These are phyloP conservation scores for Paelopatides confundens DNA, from an alignment of 53 echinoderm and acorn worm genomes.

Conservation along the genomic window DNA sequence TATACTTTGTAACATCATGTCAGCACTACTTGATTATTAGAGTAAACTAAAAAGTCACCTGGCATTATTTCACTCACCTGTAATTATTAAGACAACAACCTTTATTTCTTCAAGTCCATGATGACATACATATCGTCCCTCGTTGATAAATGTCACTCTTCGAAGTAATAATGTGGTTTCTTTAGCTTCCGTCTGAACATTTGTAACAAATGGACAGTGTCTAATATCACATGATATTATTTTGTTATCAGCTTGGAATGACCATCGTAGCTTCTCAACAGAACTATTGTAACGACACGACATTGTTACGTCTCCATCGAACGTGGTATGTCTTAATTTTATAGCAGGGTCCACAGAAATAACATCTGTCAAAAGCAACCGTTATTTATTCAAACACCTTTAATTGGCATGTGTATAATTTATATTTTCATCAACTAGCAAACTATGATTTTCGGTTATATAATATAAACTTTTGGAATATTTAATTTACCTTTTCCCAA, in stretches of 20 bases:
- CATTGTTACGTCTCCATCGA: neutral
- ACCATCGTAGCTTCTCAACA: neutral
- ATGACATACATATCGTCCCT: neutral
- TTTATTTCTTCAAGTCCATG: slow-evolving; percentile 4
- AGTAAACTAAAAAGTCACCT: too few species aligned
- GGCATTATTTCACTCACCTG: neutral
- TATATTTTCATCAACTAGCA: too few species aligned
- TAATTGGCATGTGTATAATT: too few species aligned
- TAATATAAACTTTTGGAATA: too few species aligned
- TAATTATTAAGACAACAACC: neutral
- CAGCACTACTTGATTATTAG: too few species aligned
- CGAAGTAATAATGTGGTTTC: neutral
- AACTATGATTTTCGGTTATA: too few species aligned
- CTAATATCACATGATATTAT: neutral
- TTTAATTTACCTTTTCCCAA: too few species aligned
- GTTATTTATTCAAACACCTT: too few species aligned
- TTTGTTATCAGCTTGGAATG: neutral
- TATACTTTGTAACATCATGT: too few species aligned
- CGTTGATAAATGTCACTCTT: neutral
- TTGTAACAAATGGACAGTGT: neutral
- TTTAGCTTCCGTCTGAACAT: neutral
- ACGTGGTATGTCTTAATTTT: neutral
- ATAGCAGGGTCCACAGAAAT: neutral
- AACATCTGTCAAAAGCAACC: too few species aligned
- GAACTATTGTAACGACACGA: neutral